Evolutionary conservation across 2,113 vertebrate genomes (phyloP), one percentile per base, ranked within the genome.

Genomic region (Genyomyrus donnyi): DNA sequence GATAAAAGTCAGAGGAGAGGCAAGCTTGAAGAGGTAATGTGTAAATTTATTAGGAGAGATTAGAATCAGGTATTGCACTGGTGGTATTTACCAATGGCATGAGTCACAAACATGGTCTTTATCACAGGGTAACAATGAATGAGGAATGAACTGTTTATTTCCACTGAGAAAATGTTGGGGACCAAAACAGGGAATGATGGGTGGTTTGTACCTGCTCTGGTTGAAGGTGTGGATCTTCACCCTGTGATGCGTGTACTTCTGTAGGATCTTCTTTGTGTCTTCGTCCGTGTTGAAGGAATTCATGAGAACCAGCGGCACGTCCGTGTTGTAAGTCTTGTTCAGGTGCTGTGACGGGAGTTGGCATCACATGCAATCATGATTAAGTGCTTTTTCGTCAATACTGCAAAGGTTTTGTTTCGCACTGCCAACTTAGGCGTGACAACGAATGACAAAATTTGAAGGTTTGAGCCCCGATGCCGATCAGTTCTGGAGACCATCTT

Each of bases 251-350:
- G 95, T 97, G 90, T 98, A 98, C 85, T 98, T 98, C 94, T 98
- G 97, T 91, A 98, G 91, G 93, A 98, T 98, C 94, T 98, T 98
- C 94, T 97, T 97, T 0, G 97, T 98, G 93, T 98, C 97, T 0
- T 98, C 97, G 1, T 98, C 97, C 0, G 97, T 98, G 93, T 98
- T 98, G 94, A 98, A 98, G 87, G 97, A 98, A 89, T 98, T 98
- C 97, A 98, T 98, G 50, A 97, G 95, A 92, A 97, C 96, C 77
- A 95, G 95, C 90, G 97, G 97, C 91, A 98, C 97, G 45, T 97
- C 95, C 0, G 97, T 96, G 91, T 97, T 96, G 93, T 97, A 97
- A 42, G 94, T 96, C 94, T 96, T 97, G 92, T 98, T 97, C 93
- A 97, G 95, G 91, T 97, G 96, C 96, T 97, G 91, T 49, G 80